Conservation (phyloP, 1,140 invertebrate genomes). For the Aphelinus atriplicis region DNA sequence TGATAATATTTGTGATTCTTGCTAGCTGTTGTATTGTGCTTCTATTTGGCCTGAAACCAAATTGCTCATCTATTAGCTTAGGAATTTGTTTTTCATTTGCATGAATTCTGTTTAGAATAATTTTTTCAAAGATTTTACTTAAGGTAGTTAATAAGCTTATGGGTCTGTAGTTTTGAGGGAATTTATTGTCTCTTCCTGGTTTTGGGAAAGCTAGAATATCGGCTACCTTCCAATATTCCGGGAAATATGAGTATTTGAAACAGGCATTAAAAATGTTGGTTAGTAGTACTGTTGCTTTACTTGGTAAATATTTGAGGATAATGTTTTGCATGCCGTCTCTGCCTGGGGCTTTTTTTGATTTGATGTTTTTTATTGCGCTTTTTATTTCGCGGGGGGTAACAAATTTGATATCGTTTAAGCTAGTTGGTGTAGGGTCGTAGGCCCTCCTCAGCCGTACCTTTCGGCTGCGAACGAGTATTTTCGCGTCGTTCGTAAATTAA, state of each 20-base stretch:
- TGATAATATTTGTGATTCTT: constrained; percentile 40
- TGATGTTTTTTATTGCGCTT: constrained; percentile 21
- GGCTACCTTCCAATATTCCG: constrained; percentile 48
- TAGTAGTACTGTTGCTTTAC: constrained; percentile 43
- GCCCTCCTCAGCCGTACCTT: too few species aligned
- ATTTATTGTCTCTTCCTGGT: constrained; percentile 36
- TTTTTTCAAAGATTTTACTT: constrained; percentile 44
- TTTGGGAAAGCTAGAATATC: constrained; percentile 51
- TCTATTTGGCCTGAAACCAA: constrained; percentile 41
- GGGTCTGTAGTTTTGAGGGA: constrained; percentile 39
- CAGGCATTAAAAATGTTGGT: constrained; percentile 46
- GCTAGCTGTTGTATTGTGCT: constrained; percentile 41
- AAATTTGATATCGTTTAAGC: background rate
- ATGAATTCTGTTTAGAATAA: constrained; percentile 33
- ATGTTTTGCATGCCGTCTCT: constrained; percentile 47
- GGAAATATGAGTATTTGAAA: constrained; percentile 44
- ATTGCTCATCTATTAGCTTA: constrained; percentile 40
- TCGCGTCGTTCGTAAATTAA: too few species aligned
- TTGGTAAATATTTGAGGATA: constrained; percentile 49
- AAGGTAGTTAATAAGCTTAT: constrained; percentile 45
- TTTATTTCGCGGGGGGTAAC: background rate
- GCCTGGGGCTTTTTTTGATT: constrained; percentile 49
- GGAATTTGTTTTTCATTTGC: background rate
- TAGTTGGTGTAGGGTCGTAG: background rate
- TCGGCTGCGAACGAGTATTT: too few species aligned